Evolutionary conservation across 2,888 invertebrate genomes (phyloP).

Genomic region (Neria commutata): DNA sequence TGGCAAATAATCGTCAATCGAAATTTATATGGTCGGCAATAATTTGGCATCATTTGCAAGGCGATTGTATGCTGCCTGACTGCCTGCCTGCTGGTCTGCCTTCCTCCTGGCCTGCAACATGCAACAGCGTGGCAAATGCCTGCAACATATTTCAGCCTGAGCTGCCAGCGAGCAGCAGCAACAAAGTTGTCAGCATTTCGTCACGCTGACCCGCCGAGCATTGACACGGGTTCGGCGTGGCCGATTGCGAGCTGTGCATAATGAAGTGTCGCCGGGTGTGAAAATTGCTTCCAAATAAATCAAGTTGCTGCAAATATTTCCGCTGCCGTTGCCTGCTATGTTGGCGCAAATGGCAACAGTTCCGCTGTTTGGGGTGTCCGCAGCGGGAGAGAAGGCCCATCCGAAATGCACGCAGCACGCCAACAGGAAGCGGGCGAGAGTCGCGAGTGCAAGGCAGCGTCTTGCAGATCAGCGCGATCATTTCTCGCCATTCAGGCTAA

Average conservation of each 20-base stretch:
- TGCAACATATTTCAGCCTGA: not conserved
- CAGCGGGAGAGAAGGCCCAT: too few species aligned
- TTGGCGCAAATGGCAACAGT: not conserved
- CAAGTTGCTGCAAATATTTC: constrained; percentile 1
- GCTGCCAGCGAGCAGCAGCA: not conserved
- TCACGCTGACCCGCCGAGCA: constrained; percentile 30
- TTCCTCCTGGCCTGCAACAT: not conserved
- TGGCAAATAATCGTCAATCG: constrained; percentile 36
- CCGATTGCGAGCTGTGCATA: constrained; percentile 17
- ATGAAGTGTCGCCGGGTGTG: constrained; percentile 51
- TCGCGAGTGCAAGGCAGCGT: too few species aligned
- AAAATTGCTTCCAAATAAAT: constrained; percentile 57
- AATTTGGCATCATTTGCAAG: constrained; percentile 52
- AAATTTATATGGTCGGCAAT: constrained; percentile 57
- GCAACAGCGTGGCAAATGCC: constrained; percentile 7
- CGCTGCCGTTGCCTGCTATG: not conserved
- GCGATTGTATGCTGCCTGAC: not conserved
- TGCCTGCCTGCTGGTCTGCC: not conserved
- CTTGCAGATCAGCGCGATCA: too few species aligned
- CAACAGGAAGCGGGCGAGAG: too few species aligned
- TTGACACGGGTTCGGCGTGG: constrained; percentile 28
- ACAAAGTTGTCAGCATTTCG: constrained; percentile 20
- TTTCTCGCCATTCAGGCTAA: too few species aligned
- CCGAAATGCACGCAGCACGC: too few species aligned
- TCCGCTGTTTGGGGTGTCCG: not conserved